phyloP scores from a whole-genome alignment of 2,797 vertebrate species.

The Choloepus didactylus region DNA sequence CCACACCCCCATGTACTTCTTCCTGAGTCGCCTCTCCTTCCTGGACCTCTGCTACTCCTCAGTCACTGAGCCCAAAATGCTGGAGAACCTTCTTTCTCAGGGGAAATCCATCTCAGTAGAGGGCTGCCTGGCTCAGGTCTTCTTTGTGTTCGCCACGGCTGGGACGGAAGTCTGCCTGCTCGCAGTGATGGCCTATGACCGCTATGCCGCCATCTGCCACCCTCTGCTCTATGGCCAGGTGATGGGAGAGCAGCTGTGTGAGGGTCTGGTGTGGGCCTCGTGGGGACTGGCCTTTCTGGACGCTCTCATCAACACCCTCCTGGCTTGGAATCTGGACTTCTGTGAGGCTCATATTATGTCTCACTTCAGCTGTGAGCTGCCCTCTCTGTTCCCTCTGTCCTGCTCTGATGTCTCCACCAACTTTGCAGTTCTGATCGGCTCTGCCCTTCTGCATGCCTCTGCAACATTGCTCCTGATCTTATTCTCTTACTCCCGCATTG shows the following conservation, averaged over 20 bases:
- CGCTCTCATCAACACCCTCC: too few species aligned
- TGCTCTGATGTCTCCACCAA: too few species aligned
- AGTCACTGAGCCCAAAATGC: constrained; percentile 70
- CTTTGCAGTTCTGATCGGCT: too few species aligned
- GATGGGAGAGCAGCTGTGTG: background rate
- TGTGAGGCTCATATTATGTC: too few species aligned
- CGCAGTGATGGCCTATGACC: constrained; percentile 77
- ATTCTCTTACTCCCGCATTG: too few species aligned
- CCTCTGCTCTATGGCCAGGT: constrained; percentile 75
- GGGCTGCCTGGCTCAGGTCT: constrained; percentile 76
- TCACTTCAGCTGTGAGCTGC: too few species aligned
- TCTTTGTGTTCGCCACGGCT: constrained; percentile 79
- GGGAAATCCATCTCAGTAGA: constrained; percentile 74
- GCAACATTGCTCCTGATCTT: too few species aligned
- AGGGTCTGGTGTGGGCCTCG: constrained; percentile 15
- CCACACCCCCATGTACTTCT: constrained; percentile 59
- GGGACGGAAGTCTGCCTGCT: constrained; percentile 82
- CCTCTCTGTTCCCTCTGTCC: too few species aligned
- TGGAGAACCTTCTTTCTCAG: constrained; percentile 67
- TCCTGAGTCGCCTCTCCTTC: constrained; percentile 52
- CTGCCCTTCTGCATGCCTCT: too few species aligned
- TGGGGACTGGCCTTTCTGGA: background rate
- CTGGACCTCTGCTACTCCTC: constrained; percentile 42
- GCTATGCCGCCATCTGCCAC: constrained; percentile 76
- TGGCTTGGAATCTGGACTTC: too few species aligned